These are phyloP conservation scores for Andrena trimmerana DNA, from an alignment of 2,888 invertebrate genomes.

Conservation along the genomic window DNA sequence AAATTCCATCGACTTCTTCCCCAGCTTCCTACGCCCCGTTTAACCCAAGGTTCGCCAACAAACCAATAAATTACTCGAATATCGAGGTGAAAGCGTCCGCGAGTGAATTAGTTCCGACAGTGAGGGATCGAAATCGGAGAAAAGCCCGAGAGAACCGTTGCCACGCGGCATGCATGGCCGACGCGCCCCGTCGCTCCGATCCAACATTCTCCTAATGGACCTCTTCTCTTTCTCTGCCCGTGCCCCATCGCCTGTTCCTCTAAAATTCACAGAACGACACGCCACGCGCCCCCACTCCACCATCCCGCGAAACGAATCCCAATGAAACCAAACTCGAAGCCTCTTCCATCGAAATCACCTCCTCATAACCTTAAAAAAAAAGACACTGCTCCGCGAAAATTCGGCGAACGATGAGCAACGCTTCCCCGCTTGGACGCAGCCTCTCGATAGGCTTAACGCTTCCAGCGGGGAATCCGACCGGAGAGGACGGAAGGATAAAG, in stretches of 20 bases:
- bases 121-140: slow-evolving; percentile 35
- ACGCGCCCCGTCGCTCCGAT: slow-evolving; percentile 21
- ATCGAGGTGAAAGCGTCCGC: slow-evolving; percentile 22
- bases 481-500: neutral
- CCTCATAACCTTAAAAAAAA: too few species aligned
- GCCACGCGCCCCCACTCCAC: neutral
- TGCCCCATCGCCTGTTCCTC: slow-evolving; percentile 6
- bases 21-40: neutral
- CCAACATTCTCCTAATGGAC: slow-evolving; percentile 44
- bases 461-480: neutral
- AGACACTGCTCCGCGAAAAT: too few species aligned
- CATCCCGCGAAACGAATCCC: neutral
- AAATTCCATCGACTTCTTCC: slow-evolving; percentile 10
- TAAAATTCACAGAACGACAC: neutral
- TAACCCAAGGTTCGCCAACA: neutral
- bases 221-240: slow-evolving; percentile 17
- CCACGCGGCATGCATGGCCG: slow-evolving; percentile 12
- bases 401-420: too few species aligned
- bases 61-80: slow-evolving; percentile 27
- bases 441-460: too few species aligned
- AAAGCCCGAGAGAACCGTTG: slow-evolving; percentile 31
- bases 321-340: neutral
- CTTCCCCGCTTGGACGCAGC: too few species aligned
- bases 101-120: slow-evolving; percentile 44
- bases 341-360: neutral